Percentiles rank a stretch among this genome's conserved stretches.
Evolutionary conservation across 2,113 vertebrate species (phyloP).

Genomic region (Tympanuchus pallidicinctus): DNA sequence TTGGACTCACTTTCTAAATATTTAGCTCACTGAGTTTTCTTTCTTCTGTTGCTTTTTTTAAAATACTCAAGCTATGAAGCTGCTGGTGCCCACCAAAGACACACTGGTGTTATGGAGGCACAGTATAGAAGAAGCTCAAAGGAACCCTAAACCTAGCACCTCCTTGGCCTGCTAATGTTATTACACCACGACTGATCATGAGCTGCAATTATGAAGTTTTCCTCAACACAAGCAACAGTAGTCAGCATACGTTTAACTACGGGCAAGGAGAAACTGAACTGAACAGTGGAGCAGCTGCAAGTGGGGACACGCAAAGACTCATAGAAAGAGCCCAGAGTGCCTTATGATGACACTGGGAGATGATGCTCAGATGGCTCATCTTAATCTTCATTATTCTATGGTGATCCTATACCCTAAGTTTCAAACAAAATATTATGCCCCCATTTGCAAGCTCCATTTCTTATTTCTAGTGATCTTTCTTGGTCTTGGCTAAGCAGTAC

Average conservation of each 20-base stretch:
- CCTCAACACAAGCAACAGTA: background rate
- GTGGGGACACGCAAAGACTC: background rate
- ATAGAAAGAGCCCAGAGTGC: too few relatives aligned
- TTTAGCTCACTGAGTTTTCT: background rate
- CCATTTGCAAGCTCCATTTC: background rate
- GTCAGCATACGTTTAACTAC: background rate
- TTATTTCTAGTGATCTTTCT: background rate
- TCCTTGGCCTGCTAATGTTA: background rate
- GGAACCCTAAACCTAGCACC: background rate
- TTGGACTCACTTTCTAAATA: background rate
- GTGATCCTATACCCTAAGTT: background rate
- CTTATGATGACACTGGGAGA: background rate
- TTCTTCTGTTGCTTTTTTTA: background rate
- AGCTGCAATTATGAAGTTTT: background rate
- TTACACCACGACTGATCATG: background rate
- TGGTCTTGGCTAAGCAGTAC: background rate
- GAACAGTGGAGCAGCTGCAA: background rate
- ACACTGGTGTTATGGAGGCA: background rate
- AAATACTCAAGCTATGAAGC: background rate
- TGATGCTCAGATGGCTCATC: background rate
- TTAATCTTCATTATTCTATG: background rate
- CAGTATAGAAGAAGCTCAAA: rapidly evolving
- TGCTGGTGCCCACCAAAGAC: background rate
- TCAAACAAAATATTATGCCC: background rate
- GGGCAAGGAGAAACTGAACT: background rate